A percentile compares a stretch with the other conserved stretches of the same genome.
Evolutionary conservation across 1,140 invertebrate genomes (phyloP).

Genomic region (Microvelia longipes): DNA sequence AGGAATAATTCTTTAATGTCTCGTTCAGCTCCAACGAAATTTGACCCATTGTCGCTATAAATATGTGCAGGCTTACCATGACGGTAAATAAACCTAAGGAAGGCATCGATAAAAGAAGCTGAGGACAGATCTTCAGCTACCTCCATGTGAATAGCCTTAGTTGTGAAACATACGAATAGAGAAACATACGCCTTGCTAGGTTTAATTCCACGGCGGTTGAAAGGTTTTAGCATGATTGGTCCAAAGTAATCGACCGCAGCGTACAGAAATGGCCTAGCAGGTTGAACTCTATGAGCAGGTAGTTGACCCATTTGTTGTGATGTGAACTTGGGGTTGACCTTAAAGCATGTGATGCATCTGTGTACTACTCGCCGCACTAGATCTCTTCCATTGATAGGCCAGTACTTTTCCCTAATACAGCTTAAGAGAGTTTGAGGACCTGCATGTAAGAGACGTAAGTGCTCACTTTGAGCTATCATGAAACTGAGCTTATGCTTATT

Average conservation of each 20-base stretch:
- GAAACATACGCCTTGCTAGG: constrained; percentile 9
- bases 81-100: constrained; percentile 20
- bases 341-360: constrained; percentile 11
- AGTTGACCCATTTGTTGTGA: constrained; percentile 15
- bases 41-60: constrained; percentile 11
- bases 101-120: constrained; percentile 17
- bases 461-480: background rate
- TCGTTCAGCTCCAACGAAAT: constrained; percentile 12
- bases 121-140: constrained; percentile 19
- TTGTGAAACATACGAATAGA: constrained; percentile 23
- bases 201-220: background rate
- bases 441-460: constrained; percentile 21
- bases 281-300: constrained; percentile 10
- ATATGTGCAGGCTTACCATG: constrained; percentile 10
- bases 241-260: constrained; percentile 19
- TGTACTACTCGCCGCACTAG: constrained; percentile 6
- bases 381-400: constrained; percentile 5
- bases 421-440: constrained; percentile 14
- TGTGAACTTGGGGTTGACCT: background rate
- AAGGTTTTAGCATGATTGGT: constrained; percentile 10
- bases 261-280: constrained; percentile 10
- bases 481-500: background rate
- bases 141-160: constrained; percentile 25
- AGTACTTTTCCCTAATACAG: constrained; percentile 6
- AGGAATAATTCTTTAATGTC: background rate